A percentile compares a stretch with the other conserved stretches of the same genome.
Conservation (phyloP, 2,888 invertebrate genomes). For the Meteorus cinctellus region DNA sequence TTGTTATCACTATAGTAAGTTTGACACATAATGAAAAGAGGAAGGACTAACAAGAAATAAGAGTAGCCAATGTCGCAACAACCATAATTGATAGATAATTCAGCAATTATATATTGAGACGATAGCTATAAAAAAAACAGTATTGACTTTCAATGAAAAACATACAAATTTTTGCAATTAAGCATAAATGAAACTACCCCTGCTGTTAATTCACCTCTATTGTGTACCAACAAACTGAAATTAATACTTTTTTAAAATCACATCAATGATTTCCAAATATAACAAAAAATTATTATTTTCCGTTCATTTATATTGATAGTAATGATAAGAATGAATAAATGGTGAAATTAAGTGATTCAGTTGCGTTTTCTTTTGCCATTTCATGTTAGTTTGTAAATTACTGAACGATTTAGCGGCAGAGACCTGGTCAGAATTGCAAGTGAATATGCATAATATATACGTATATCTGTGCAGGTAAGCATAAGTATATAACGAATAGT, state of each 20-base stretch:
- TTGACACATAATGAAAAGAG: background rate
- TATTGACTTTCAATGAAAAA: background rate
- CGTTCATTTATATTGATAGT: background rate
- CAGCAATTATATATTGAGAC: slow-evolving; percentile 21
- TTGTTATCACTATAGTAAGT: no score
- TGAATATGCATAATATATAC: background rate
- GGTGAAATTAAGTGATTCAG: background rate
- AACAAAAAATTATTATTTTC: no score
- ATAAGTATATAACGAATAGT: background rate
- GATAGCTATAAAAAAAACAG: background rate
- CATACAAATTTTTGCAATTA: no score
- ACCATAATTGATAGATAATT: slow-evolving; percentile 20
- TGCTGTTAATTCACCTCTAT: no score
- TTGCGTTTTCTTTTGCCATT: background rate
- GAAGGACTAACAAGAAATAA: background rate
- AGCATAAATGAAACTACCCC: no score
- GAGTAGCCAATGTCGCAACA: background rate
- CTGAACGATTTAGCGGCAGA: background rate
- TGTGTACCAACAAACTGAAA: no score
- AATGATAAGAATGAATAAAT: background rate
- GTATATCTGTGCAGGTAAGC: no score
- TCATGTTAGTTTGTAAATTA: background rate
- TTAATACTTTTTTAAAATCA: no score
- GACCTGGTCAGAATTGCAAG: background rate
- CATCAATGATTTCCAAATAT: no score